A percentile compares a stretch with the other conserved stretches of the same genome.
phyloP scores from a whole-genome alignment of 2,113 vertebrate species.

The Camelus bactrianus region DNA sequence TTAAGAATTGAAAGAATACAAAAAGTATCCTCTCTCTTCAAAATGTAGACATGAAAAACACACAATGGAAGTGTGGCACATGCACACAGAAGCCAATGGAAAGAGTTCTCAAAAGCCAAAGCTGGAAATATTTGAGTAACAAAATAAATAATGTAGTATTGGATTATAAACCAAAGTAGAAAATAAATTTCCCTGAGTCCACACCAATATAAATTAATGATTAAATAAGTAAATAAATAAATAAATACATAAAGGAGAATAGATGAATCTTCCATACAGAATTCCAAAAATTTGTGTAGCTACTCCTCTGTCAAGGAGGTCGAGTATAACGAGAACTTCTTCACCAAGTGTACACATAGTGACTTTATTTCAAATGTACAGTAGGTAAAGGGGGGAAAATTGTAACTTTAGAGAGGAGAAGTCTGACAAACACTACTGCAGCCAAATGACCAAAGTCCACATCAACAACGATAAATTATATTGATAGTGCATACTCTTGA shows the following conservation, averaged over 20 bases:
- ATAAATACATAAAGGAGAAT: background rate
- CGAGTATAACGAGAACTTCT: background rate
- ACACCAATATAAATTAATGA: background rate
- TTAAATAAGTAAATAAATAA: background rate
- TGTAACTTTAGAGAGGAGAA: background rate
- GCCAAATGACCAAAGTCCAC: background rate
- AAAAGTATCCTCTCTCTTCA: background rate
- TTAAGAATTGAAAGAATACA: background rate
- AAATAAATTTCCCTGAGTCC: background rate
- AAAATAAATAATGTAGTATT: background rate
- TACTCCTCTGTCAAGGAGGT: background rate
- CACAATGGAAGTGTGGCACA: background rate
- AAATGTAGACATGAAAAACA: background rate
- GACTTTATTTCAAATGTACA: background rate
- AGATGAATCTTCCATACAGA: background rate
- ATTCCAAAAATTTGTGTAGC: background rate
- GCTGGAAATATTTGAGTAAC: background rate
- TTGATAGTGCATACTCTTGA: background rate
- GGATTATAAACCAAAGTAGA: background rate
- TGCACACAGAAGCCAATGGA: background rate
- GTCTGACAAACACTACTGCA: background rate
- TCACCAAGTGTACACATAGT: accelerated
- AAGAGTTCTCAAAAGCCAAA: background rate
- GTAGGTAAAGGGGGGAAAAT: background rate
- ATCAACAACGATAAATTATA: background rate